Evolutionary conservation across 2,113 vertebrate species (phyloP).

Genomic region (Sylvilagus bachmani): DNA sequence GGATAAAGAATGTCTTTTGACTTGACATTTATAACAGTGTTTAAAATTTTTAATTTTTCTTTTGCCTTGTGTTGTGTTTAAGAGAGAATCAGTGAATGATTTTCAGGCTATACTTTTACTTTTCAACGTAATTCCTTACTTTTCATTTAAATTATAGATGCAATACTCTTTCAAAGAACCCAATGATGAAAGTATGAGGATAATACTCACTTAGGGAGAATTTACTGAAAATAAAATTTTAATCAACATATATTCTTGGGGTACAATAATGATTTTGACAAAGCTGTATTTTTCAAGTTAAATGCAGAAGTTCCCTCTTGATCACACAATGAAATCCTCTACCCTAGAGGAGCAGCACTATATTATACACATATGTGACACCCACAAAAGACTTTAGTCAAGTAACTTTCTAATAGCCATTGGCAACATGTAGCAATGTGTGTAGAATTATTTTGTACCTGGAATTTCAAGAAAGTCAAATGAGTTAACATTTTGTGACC

Average conservation of each 20-base stretch:
- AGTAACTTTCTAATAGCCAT: slow-evolving; percentile 81
- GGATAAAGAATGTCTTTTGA: background rate
- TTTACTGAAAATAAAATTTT: slow-evolving; percentile 71
- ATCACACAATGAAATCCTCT: slow-evolving; percentile 78
- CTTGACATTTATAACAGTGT: background rate
- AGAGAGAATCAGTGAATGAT: background rate
- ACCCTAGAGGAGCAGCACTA: slow-evolving; percentile 69
- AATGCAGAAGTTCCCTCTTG: slow-evolving; percentile 67
- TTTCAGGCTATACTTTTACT: slow-evolving; percentile 39
- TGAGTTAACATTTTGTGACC: slow-evolving; percentile 72
- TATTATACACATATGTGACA: slow-evolving; percentile 81
- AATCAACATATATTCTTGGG: slow-evolving; percentile 41
- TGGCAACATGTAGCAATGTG: slow-evolving; percentile 78
- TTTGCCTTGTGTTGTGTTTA: background rate
- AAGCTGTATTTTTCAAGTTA: slow-evolving; percentile 75
- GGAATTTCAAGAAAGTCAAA: slow-evolving; percentile 87
- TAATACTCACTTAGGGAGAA: slow-evolving; percentile 14
- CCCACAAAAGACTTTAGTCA: slow-evolving; percentile 72
- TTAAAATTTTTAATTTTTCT: background rate
- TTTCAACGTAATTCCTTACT: slow-evolving; percentile 52
- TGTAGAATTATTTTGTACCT: slow-evolving; percentile 77
- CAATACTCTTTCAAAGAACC: slow-evolving; percentile 7
- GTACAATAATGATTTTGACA: slow-evolving; percentile 74
- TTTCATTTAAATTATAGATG: slow-evolving; percentile 73
- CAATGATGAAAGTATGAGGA: background rate